Evolutionary conservation across 2,797 vertebrate genomes (phyloP).

Genomic region (Jordanella pulchra): DNA sequence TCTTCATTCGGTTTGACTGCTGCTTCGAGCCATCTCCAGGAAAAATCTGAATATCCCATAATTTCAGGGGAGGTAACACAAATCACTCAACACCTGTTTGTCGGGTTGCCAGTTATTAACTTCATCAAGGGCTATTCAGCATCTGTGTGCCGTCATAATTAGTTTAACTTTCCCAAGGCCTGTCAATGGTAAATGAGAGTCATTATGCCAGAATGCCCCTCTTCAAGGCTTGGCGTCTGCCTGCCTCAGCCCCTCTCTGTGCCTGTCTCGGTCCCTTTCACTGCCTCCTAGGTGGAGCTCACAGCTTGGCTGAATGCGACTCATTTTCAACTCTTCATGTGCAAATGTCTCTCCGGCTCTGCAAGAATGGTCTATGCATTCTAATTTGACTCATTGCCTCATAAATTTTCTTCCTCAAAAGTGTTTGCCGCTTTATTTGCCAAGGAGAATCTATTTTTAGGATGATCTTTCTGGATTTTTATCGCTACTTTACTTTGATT

Average conservation of each 20-base stretch:
- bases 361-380: slow-evolving; percentile 71
- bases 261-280: slow-evolving; percentile 73
- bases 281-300: slow-evolving; percentile 78
- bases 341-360: slow-evolving; percentile 71
- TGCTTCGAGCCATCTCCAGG: slow-evolving; percentile 41
- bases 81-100: slow-evolving; percentile 83
- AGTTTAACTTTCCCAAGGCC: slow-evolving; percentile 82
- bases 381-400: slow-evolving; percentile 72
- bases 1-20: slow-evolving; percentile 45
- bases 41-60: slow-evolving; percentile 64
- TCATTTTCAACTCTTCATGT: slow-evolving; percentile 80
- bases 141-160: slow-evolving; percentile 83
- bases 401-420: slow-evolving; percentile 61
- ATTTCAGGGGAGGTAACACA: slow-evolving; percentile 76
- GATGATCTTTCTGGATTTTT: slow-evolving; percentile 50
- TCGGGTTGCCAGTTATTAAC: slow-evolving; percentile 82
- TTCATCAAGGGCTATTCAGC: slow-evolving; percentile 85
- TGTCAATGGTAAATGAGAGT: slow-evolving; percentile 83
- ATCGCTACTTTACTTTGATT: slow-evolving; percentile 38
- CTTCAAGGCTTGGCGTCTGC: slow-evolving; percentile 76
- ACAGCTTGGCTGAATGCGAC: slow-evolving; percentile 77
- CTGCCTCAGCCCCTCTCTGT: slow-evolving; percentile 68
- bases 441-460: slow-evolving; percentile 37
- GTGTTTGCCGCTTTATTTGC: slow-evolving; percentile 56
- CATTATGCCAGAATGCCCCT: slow-evolving; percentile 80